Percentiles rank a stretch among this genome's conserved stretches.
Evolutionary conservation across 2,888 invertebrate genomes (phyloP).

Genomic region (Amiota mariae): DNA sequence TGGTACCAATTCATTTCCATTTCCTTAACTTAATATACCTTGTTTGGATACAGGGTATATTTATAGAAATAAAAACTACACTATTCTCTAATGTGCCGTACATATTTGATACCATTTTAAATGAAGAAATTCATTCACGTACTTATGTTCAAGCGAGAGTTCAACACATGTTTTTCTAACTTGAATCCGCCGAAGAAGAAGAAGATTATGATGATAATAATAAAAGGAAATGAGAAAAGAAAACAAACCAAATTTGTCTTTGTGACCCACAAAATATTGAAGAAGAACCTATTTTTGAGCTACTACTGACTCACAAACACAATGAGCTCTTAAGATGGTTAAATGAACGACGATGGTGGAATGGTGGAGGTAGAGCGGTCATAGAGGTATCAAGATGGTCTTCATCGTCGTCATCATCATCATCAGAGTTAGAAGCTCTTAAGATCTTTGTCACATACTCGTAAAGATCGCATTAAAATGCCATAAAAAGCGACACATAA

Average conservation of each 20-base stretch:
- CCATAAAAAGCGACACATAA: conserved; percentile 51
- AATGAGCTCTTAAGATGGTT: too few species aligned
- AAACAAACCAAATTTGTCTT: background rate
- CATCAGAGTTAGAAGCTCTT: background rate
- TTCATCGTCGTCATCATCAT: too few species aligned
- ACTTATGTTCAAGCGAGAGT: conserved; percentile 5
- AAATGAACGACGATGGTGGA: background rate
- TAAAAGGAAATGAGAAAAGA: background rate
- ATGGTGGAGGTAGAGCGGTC: background rate
- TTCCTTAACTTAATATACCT: too few species aligned
- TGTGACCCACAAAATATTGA: conserved; percentile 10
- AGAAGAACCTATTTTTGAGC: background rate
- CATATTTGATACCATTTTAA: too few species aligned
- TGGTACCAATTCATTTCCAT: too few species aligned
- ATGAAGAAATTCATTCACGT: too few species aligned
- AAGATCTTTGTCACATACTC: conserved; percentile 57
- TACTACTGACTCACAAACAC: too few species aligned
- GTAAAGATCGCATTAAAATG: conserved; percentile 61
- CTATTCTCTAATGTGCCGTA: too few species aligned
- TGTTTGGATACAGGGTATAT: too few species aligned
- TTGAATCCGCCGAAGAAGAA: too few species aligned
- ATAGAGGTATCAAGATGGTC: background rate
- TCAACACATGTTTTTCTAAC: background rate
- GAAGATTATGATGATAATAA: too few species aligned
- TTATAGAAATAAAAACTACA: too few species aligned